These are phyloP conservation scores for Xiphophorus birchmanni DNA, from an alignment of 2,797 vertebrate species.

Conservation along the genomic window DNA sequence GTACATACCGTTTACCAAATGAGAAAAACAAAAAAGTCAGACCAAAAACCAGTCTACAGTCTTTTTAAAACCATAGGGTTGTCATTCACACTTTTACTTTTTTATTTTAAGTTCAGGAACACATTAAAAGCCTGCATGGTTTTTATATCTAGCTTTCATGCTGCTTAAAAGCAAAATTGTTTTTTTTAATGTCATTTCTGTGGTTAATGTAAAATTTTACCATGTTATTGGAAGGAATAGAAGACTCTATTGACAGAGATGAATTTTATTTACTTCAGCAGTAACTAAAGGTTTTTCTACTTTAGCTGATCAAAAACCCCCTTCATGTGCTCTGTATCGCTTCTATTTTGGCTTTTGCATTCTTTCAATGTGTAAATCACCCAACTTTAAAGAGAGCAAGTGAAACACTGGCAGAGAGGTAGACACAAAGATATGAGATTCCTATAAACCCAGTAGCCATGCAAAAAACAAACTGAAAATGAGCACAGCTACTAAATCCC, in stretches of 20 bases:
- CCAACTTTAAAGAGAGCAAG: background rate
- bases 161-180: conserved; percentile 5
- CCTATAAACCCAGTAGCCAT: background rate
- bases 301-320: background rate
- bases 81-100: background rate
- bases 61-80: background rate
- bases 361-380: background rate
- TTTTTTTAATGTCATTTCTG: background rate
- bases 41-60: background rate
- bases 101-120: background rate
- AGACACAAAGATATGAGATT: background rate
- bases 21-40: background rate
- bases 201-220: background rate
- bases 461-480: background rate
- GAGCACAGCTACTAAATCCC: background rate
- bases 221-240: background rate
- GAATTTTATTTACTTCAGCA: background rate
- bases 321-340: background rate
- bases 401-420: conserved; percentile 1
- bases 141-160: background rate
- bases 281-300: background rate
- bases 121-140: background rate
- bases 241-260: background rate
- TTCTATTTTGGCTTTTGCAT: background rate
- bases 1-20: conserved; percentile 17